These are phyloP conservation scores for Nesidiocoris tenuis DNA, from an alignment of 2,888 invertebrate species.

Conservation along the genomic window DNA sequence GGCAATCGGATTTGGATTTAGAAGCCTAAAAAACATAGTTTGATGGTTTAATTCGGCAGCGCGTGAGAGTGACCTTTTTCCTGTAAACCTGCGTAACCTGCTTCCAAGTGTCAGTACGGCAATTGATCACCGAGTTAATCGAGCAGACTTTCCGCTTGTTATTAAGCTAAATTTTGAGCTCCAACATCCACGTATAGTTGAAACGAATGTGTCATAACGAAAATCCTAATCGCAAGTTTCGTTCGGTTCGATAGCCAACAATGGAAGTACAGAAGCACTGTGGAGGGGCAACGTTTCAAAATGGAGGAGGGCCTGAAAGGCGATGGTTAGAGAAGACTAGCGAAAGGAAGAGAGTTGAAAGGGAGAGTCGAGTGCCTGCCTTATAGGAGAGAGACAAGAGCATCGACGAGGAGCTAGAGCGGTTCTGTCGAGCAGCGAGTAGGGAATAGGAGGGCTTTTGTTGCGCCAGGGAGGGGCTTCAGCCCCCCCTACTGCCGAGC, in stretches of 20 bases:
- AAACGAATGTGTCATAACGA: not conserved
- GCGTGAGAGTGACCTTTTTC: too few species aligned
- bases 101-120: too few species aligned
- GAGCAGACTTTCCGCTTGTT: too few species aligned
- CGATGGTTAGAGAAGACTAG: not conserved
- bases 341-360: not conserved
- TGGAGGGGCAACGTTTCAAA: not conserved
- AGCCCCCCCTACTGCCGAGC: not conserved
- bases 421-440: not conserved
- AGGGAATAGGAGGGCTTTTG: not conserved
- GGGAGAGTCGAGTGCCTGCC: not conserved
- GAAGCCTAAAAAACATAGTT: too few species aligned
- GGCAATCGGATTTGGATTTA: too few species aligned
- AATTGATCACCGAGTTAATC: too few species aligned
- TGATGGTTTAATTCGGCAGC: too few species aligned
- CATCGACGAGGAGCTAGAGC: not conserved
- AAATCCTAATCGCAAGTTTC: not conserved
- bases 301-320: not conserved
- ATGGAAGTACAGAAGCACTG: not conserved
- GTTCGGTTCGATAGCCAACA: not conserved
- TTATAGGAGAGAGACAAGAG: not conserved
- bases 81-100: too few species aligned
- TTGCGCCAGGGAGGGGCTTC: not conserved
- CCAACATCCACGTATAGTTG: too few species aligned
- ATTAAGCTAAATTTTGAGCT: too few species aligned